These are phyloP conservation scores for Remorina albescens DNA, from an alignment of 2,797 vertebrate species.

Conservation along the genomic window DNA sequence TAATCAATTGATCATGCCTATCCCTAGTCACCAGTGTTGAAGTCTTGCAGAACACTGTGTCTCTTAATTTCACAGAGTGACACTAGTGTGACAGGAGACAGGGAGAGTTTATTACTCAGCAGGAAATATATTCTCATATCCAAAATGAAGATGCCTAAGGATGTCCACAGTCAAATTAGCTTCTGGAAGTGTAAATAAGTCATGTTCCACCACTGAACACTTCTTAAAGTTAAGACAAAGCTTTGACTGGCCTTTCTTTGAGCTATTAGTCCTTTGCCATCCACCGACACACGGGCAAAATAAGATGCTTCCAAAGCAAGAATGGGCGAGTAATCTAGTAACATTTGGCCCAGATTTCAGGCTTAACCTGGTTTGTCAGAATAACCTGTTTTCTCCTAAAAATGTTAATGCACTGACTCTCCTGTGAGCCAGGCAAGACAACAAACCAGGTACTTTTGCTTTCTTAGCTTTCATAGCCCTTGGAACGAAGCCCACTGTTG, in stretches of 20 bases:
- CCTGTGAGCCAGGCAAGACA: slow-evolving; percentile 10
- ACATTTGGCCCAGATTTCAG: neutral
- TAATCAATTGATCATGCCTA: too few relatives aligned
- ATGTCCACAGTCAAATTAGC: too few relatives aligned
- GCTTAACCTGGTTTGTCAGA: neutral
- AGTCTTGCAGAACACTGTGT: too few relatives aligned
- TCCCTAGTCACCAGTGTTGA: too few relatives aligned
- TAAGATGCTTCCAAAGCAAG: neutral
- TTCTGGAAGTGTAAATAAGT: neutral
- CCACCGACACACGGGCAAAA: neutral
- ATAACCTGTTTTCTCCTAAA: slow-evolving; percentile 2
- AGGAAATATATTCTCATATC: too few relatives aligned
- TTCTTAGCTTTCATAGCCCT: neutral
- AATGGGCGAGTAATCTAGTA: too few relatives aligned
- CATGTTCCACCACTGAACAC: neutral
- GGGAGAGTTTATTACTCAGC: too few relatives aligned
- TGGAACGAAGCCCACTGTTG: slow-evolving; percentile 47
- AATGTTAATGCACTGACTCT: neutral
- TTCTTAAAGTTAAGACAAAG: neutral
- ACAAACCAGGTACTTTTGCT: slow-evolving; percentile 14
- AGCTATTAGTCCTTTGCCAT: neutral
- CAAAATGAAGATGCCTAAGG: too few relatives aligned
- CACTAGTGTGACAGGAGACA: too few relatives aligned
- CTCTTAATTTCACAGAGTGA: too few relatives aligned
- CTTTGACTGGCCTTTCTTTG: neutral